Conservation (phyloP, 2,113 vertebrate species). For the Hymenochirus boettgeri region DNA sequence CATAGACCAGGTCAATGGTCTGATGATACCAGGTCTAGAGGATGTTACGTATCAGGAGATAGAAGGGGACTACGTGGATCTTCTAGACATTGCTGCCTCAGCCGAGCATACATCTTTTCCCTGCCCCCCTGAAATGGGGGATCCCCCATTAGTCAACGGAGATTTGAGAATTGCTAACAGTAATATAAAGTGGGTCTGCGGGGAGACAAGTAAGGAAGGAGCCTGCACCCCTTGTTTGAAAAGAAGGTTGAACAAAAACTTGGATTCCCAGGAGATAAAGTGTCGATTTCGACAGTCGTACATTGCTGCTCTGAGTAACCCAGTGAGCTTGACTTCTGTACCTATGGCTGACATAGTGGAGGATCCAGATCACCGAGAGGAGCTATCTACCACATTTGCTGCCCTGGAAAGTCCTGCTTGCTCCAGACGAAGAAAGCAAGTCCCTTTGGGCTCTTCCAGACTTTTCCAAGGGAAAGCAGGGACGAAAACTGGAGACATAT, state of each 20-base stretch:
- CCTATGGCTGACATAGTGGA: slow-evolving; percentile 60
- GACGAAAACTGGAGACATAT: slow-evolving; percentile 4
- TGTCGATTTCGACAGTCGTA: slow-evolving; percentile 69
- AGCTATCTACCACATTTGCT: not conserved
- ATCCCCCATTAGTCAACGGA: not conserved
- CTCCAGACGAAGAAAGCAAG: not conserved
- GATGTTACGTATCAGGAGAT: slow-evolving; percentile 63
- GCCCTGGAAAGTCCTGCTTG: not conserved
- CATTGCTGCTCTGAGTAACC: slow-evolving; percentile 63
- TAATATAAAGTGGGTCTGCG: slow-evolving; percentile 44
- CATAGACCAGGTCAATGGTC: slow-evolving; percentile 37
- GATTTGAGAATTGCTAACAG: not conserved
- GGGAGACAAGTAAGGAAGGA: slow-evolving; percentile 58
- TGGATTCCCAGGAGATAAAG: slow-evolving; percentile 51
- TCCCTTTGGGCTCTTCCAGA: slow-evolving; percentile 20
- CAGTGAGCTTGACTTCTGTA: slow-evolving; percentile 49
- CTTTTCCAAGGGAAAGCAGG: slow-evolving; percentile 5
- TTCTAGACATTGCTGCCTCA: slow-evolving; percentile 66
- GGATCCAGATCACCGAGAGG: slow-evolving; percentile 46
- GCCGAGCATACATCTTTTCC: slow-evolving; percentile 17
- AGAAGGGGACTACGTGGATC: slow-evolving; percentile 78
- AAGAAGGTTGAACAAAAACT: slow-evolving; percentile 55
- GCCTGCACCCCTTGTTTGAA: slow-evolving; percentile 61
- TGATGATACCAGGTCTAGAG: slow-evolving; percentile 60
- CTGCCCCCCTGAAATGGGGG: slow-evolving; percentile 29